Base-by-base conservation (phyloP, 2,113 vertebrate species). In the Protomyctophum bolini region DNA sequence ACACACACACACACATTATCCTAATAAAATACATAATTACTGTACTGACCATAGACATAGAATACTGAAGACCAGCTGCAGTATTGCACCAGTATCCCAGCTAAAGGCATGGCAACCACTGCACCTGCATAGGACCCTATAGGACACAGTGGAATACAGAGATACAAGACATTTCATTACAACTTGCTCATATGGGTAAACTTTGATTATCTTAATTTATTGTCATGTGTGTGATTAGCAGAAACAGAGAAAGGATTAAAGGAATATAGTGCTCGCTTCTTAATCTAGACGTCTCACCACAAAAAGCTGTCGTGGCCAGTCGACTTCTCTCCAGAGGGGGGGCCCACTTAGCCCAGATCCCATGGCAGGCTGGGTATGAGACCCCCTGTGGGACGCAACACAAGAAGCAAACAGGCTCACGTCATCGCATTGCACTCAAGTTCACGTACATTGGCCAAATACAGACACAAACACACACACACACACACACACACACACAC, bases 331-430 rank as follows among this genome's bases (percentile, higher is more conserved):
- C 95, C 50, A 96, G 80, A 2, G 95, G 95, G 7, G 95, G 95
- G 2, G 95, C 94, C 95, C 95, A 96, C 76, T 95, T 96, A 67
- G 94, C 93, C 95, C 95, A 97, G 86, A 97, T 97, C 55, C 96
- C 96, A 0, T 97, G 96, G 87, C 96, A 97, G 49, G 96, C 96
- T 12, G 96, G 96, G 85, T 97, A 97, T 2, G 96, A 97, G 68
- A 97, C 96, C 2, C 96, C 96, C 96, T 97, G 61, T 69, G 68
- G 64, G 60, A 74, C 33, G 70, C 47, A 69, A 58, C 2, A 70
- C 3, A 59, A n/a, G n/a, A 51, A 41, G 29, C 8, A 61, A 6
- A 14, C 50, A 61, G 12, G 57, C 45, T 70, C 4, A 52, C 21
- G 48, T 41, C 29, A 67, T 10, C 9, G 55, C 50, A 41, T 6